Evolutionary conservation across 2,888 invertebrate species (phyloP), one percentile per base, ranked within the genome.

Genomic region (Eristalinus aeneus): DNA sequence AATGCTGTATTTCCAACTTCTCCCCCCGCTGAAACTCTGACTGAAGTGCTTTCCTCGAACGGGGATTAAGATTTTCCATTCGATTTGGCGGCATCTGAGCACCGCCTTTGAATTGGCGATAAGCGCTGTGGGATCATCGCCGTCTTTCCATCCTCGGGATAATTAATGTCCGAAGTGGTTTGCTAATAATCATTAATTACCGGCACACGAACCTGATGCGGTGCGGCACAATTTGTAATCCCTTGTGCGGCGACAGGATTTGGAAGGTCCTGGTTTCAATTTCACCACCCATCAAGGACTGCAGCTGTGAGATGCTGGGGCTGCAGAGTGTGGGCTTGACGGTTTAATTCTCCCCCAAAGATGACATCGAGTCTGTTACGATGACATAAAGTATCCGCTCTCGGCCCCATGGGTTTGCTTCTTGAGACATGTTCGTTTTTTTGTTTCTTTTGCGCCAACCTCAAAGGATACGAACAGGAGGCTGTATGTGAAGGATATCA

Each of bases 171-270:
- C 39, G 56, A 58, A 72, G 39, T 22, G 36, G 27, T 5, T 61
- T 60, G 64, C 32, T 72, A 65, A 72, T 78, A 78, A 78, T 65
- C 58, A 72, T 64, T 71, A 78, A 71, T 78, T 71, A 64, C 71
- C 10, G 11, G 32, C 36, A 23, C 31, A 53, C 34, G 34, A 61
- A 60, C 56, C 68, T 16, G 36, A 32, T 32, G 27, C 69, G 36
- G 54, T 32, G 12, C 54, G 54, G 54, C 63, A 16, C 11, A 11
- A 64, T 58, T 36, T 64, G 56, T 77, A 77, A 71, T 71, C 71
- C 36, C 9, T 16, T 6, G 39, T n/a, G 5, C 34, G 31, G 9
- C 12, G 20, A 27, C n/a, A 32, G 27, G 32, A n/a, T 22, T 16
- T 27, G 56, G 56, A 39, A 63, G 61, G 20, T 64, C 56, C 46